phyloP scores from a whole-genome alignment of 2,113 vertebrate species.

The Bubo scandiacus region DNA sequence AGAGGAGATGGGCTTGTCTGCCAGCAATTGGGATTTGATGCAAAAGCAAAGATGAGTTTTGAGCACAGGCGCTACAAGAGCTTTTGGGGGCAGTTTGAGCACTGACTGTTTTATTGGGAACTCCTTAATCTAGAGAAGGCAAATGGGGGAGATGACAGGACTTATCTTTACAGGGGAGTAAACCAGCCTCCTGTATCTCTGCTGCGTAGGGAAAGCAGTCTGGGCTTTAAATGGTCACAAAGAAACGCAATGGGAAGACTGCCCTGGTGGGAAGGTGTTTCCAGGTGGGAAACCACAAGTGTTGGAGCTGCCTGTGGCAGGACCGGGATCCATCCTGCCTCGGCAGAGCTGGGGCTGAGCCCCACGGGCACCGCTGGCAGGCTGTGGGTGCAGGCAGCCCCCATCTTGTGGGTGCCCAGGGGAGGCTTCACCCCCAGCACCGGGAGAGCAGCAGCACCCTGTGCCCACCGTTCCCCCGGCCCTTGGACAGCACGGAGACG shows the following conservation, averaged over 20 bases:
- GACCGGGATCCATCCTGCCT: accelerated
- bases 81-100: background rate
- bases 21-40: background rate
- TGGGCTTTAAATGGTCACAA: background rate
- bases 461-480: accelerated
- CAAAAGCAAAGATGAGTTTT: background rate
- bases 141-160: accelerated
- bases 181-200: background rate
- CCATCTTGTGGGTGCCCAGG: accelerated
- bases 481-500: background rate
- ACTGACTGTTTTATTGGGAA: background rate
- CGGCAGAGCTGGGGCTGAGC: background rate
- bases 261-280: accelerated
- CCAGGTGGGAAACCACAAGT: background rate
- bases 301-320: background rate
- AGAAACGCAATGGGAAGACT: background rate
- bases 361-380: accelerated
- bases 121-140: background rate
- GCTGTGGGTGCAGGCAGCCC: background rate
- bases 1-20: background rate
- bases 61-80: accelerated
- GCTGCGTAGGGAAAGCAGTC: accelerated
- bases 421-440: background rate
- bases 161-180: background rate
- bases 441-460: accelerated